Evolutionary conservation across 2,888 invertebrate species (phyloP), one percentile per base, ranked within the genome.

Genomic region (Orthosia incerta): DNA sequence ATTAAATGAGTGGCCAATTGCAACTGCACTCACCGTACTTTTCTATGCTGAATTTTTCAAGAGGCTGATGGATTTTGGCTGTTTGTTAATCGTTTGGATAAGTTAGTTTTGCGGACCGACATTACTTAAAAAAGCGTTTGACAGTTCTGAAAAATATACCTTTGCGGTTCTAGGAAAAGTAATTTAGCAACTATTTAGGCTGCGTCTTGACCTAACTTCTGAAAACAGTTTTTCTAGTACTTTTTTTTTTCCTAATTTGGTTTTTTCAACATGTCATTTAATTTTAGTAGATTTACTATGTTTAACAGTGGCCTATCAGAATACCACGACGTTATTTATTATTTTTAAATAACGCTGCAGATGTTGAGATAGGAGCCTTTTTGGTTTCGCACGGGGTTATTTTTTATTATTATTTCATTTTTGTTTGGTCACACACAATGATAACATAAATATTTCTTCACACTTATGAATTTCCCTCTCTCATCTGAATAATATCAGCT

Each of bases 1-100:
- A 60, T 61, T 60, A 18, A 31, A 20, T 80, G 61, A 61, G 39
- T 51, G 13, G 18, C 31, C 60, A 55, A 60, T 75, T 80, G 26
- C 56, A 67, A 31, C 20, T 48, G 68, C 46, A 80, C 55, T 60
- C 23, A 59, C 39, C 15, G 56, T 31, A 64, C 50, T 73, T 55
- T 23, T n/a, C 31, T 16, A 18, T 26, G 16, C 16, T 74, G 74
- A 74, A 18, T 74, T 60, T 63, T 80, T 74, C 3, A 79, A 50
- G 16, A 64, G 80, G 23, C 13, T 63, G 26, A 63, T 63, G 39
- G 18, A 26, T 71, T 48, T 62, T 57, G 45, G 13, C 55, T 63
- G 20, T 26, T 4, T 13, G 12, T 23, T 45, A 61, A 46, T 56
- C 18, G 5, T 51, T 56, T n/a, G 0, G 15, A 0, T 11, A 45